Base-by-base conservation (phyloP, 1,140 invertebrate genomes). In the Carposina sasakii region DNA sequence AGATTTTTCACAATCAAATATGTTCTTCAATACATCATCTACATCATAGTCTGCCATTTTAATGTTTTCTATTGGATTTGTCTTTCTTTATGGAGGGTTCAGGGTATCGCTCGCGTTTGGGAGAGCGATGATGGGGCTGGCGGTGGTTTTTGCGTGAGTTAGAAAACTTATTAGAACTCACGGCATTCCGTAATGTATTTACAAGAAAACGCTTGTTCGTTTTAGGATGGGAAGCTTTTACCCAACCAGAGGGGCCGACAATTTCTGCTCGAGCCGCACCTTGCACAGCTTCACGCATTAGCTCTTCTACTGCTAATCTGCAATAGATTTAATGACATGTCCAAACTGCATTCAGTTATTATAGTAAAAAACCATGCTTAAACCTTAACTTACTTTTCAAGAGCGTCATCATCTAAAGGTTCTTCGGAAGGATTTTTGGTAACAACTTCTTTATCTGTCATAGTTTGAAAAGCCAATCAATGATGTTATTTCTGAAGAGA, bases 201-300 rank as follows among this genome's bases (percentile, higher is more conserved):
- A 78, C 79, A 24, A 90, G 76, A 60, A 90, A 90, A 51, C 85
- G 78, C 81, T 89, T 90, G 57, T 89, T 90, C 9, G 89, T 73
- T 58, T 86, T 88, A 52, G 85, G 87, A 52, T 86, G 84, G 6
- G 86, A 86, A 22, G 63, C 70, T 71, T 88, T 90, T 16, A 89
- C 68, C 89, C 88, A 90, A 28, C 89, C 89, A 49, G 87, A 89
- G 5, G 89, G 89, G 13, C 89, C 89, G 53, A 89, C 86, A 40
- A 88, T 79, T 77, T 89, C 88, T 15, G 89, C 88, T 59, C 89
- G 75, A 48, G 82, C 85, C 30, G 88, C 88, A 34, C 88, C 88
- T 61, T 87, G 67, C 34, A 87, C 86, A 4, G 89, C 88, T 76
- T 90, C 89, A 57, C 89, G 78, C n/a, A 90, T 65, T 30, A 90